Evolutionary conservation across 2,888 invertebrate species (phyloP).

Genomic region (Dromius quadrimaculatus): DNA sequence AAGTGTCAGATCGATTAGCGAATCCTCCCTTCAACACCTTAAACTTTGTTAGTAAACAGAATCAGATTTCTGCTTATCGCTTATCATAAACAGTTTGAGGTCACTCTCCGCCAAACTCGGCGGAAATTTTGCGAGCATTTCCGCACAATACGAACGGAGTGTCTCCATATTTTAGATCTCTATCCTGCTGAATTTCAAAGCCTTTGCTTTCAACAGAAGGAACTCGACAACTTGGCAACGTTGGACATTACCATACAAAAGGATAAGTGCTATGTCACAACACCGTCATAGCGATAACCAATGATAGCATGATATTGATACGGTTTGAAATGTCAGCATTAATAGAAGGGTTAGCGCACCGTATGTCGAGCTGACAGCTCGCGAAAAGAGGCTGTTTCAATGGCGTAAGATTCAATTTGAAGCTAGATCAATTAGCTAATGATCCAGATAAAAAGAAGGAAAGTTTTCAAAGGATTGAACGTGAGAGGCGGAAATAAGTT

Average conservation of each 20-base stretch:
- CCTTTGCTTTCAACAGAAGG: conserved; percentile 1
- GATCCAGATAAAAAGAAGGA: conserved; percentile 10
- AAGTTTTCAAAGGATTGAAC: conserved; percentile 1
- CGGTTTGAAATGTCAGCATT: conserved; percentile 21
- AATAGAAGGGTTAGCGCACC: conserved; percentile 19
- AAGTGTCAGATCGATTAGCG: too few relatives aligned
- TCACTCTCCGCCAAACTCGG: neutral
- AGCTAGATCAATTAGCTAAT: conserved; percentile 14
- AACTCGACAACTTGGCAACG: conserved; percentile 5
- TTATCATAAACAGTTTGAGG: conserved; percentile 5
- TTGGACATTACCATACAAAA: conserved; percentile 29
- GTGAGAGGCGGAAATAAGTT: neutral
- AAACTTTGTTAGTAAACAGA: too few relatives aligned
- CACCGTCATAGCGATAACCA: conserved; percentile 3
- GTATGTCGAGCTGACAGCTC: conserved; percentile 11
- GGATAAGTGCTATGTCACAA: conserved; percentile 1
- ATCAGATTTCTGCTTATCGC: too few relatives aligned
- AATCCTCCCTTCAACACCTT: too few relatives aligned
- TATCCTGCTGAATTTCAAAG: conserved; percentile 7
- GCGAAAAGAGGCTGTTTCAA: neutral
- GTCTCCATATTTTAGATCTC: conserved; percentile 14
- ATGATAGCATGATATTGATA: conserved; percentile 15
- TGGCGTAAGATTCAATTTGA: conserved; percentile 15
- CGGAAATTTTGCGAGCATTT: neutral
- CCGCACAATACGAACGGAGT: neutral